Percentiles rank a stretch among this genome's conserved stretches.
Conservation (phyloP, 2,113 vertebrate genomes). For the Tragulus kanchil region DNA sequence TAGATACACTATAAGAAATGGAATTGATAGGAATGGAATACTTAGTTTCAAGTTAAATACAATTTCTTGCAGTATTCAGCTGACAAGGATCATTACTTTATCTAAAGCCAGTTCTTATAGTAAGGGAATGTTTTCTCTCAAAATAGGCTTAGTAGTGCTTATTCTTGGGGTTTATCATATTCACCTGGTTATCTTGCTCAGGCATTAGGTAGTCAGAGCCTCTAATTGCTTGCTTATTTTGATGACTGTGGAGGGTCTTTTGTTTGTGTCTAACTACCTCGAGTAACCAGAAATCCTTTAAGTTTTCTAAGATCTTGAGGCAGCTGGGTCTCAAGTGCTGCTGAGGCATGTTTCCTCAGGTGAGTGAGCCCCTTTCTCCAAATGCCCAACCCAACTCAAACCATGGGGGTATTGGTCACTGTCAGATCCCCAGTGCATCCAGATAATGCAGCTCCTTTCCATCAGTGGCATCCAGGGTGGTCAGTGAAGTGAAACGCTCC, state of each 20-base stretch:
- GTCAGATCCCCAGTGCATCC: neutral
- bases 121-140: neutral
- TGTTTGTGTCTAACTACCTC: neutral
- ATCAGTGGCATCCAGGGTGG: neutral
- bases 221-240: conserved; percentile 57
- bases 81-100: conserved; percentile 18
- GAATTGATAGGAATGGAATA: conserved; percentile 44
- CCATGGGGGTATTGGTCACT: neutral
- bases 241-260: conserved; percentile 21
- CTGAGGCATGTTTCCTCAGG: neutral
- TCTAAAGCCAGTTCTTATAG: conserved; percentile 1
- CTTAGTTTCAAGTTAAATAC: conserved; percentile 13
- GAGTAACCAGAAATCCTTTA: neutral
- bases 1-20: neutral
- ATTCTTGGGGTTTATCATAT: conserved; percentile 32
- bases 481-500: neutral
- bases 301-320: neutral
- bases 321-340: neutral
- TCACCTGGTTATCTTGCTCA: neutral
- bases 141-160: neutral
- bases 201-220: neutral
- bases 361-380: neutral
- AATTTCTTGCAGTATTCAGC: neutral
- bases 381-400: neutral
- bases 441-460: neutral